Conservation (phyloP, 2,888 invertebrate genomes). For the Agrotis puta region DNA sequence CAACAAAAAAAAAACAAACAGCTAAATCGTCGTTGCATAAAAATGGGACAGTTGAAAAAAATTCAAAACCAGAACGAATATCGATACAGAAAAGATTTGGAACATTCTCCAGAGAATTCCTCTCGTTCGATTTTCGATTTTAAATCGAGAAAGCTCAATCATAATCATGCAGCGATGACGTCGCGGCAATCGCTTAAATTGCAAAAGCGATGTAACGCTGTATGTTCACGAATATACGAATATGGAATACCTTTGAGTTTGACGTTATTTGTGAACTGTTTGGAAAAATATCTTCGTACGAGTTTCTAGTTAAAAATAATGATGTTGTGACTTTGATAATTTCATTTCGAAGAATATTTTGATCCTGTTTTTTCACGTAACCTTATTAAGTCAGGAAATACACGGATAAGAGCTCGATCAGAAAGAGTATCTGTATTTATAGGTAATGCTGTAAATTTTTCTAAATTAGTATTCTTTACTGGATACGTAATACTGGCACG, state of each 20-base stretch:
- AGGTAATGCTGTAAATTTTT: too few relatives aligned
- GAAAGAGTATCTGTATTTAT: too few relatives aligned
- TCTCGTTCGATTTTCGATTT: slow-evolving; percentile 27
- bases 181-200: slow-evolving; percentile 42
- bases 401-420: too few relatives aligned
- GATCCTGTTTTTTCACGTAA: background rate
- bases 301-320: background rate
- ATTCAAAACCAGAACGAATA: background rate
- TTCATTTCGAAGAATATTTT: background rate
- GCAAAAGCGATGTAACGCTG: slow-evolving; percentile 33
- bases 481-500: too few relatives aligned
- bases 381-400: background rate
- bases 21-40: background rate
- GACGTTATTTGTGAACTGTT: background rate
- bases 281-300: background rate
- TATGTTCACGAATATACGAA: slow-evolving; percentile 6
- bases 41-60: slow-evolving; percentile 18
- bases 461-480: too few relatives aligned
- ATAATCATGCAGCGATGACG: slow-evolving; percentile 49
- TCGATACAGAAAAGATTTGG: slow-evolving; percentile 36
- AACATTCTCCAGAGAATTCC: slow-evolving; percentile 28
- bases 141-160: slow-evolving; percentile 32
- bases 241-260: slow-evolving; percentile 22
- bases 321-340: background rate
- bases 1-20: background rate